Conservation (phyloP, 2,797 vertebrate species). For the Bucorvus abyssinicus region DNA sequence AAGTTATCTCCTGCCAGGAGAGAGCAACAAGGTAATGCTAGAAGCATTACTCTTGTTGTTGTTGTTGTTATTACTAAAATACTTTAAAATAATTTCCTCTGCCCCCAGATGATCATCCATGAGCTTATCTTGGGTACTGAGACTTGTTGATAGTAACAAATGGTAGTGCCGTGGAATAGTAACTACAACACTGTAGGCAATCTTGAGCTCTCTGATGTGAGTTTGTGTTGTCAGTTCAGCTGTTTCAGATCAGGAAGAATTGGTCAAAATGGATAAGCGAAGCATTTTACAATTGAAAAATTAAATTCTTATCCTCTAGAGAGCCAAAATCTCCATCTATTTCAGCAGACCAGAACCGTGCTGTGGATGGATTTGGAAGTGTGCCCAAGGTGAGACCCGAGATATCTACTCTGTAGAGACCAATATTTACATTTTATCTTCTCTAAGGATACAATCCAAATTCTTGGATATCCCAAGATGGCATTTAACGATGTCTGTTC, state of each 20-base stretch:
- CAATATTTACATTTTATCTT: neutral
- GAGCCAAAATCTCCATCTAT: neutral
- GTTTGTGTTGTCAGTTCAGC: neutral
- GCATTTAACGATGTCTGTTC: neutral
- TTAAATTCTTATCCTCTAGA: neutral
- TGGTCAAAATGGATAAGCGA: neutral
- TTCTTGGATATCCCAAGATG: neutral
- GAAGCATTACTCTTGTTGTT: neutral
- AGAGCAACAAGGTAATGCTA: neutral
- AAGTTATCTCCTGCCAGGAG: neutral
- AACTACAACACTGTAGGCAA: neutral
- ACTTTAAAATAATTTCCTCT: neutral
- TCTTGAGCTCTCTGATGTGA: neutral
- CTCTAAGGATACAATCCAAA: neutral
- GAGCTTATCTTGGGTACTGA: neutral
- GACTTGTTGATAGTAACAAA: neutral
- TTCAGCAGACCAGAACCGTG: neutral
- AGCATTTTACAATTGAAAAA: neutral
- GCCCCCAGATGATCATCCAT: neutral
- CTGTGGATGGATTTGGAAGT: neutral
- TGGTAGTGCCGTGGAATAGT: neutral
- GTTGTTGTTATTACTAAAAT: neutral
- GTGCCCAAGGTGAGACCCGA: neutral
- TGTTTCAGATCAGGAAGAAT: neutral
- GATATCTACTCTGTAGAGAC: neutral